Percentiles rank a stretch among this genome's conserved stretches.
These are phyloP conservation scores for Oxyteleia sp. DNA, from an alignment of 2,888 invertebrate genomes.

Conservation along the genomic window DNA sequence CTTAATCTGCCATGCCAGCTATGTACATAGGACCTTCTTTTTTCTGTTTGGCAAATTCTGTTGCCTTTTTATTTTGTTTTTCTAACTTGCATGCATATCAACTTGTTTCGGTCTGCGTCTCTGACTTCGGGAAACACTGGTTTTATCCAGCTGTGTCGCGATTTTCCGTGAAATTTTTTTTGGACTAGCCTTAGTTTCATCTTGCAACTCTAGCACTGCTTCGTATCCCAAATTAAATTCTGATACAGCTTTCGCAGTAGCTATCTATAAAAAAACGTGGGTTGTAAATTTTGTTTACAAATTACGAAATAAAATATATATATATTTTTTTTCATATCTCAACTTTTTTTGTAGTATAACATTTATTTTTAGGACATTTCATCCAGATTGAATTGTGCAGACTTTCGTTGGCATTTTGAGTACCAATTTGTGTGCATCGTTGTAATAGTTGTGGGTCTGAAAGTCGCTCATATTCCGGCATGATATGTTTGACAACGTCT, in stretches of 20 bases:
- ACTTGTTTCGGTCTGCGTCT: conserved; percentile 13
- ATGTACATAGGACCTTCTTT: conserved; percentile 2
- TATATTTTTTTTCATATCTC: conserved; percentile 13
- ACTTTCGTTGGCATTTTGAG: conserved; percentile 14
- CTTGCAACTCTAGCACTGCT: conserved; percentile 13
- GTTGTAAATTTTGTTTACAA: background rate
- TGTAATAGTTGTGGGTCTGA: background rate
- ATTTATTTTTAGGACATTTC: conserved; percentile 21
- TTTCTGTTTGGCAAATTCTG: background rate
- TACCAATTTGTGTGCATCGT: background rate
- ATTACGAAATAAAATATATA: conserved; percentile 2
- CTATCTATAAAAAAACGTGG: conserved; percentile 7
- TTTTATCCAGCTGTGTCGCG: conserved; percentile 12
- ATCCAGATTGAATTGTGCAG: conserved; percentile 10
- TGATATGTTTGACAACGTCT: background rate
- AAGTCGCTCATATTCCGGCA: background rate
- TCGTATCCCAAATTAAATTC: conserved; percentile 24
- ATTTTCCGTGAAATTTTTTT: conserved; percentile 22
- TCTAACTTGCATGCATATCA: conserved; percentile 15
- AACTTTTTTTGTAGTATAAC: background rate
- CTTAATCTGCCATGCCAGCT: conserved; percentile 12
- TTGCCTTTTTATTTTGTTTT: conserved; percentile 8
- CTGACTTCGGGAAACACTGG: conserved; percentile 11
- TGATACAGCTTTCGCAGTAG: conserved; percentile 3
- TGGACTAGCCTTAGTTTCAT: conserved; percentile 3